phyloP scores from a whole-genome alignment of 2,113 vertebrate species.

The Pan troglodytes region DNA sequence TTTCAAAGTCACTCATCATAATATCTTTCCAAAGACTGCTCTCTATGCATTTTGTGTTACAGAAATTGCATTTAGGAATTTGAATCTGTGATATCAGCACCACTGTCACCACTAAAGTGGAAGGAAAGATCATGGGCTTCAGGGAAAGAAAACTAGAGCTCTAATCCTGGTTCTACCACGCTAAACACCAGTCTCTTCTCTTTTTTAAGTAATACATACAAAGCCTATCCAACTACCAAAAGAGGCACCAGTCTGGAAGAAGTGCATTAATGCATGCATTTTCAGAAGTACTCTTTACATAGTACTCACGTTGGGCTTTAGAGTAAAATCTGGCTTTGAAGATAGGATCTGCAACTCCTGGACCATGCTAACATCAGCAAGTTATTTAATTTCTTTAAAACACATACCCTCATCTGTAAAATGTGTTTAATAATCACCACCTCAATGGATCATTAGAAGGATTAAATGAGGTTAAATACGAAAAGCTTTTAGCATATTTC shows the following conservation, averaged over 20 bases:
- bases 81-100: background rate
- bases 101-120: background rate
- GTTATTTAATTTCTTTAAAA: slow-evolving; percentile 18
- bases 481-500: background rate
- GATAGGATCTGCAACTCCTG: background rate
- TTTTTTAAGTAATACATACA: background rate
- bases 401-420: background rate
- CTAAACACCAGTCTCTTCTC: background rate
- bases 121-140: background rate
- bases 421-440: background rate
- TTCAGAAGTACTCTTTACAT: background rate
- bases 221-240: background rate
- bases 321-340: background rate
- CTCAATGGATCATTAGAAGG: background rate
- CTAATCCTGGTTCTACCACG: background rate
- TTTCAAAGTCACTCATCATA: background rate
- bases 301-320: background rate
- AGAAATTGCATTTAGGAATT: background rate
- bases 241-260: background rate
- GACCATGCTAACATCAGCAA: background rate
- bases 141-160: background rate
- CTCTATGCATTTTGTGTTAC: background rate
- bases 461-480: background rate
- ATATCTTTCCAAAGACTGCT: background rate
- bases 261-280: background rate